Conservation (phyloP, 2,888 invertebrate species). For the Petrophora chlorosata region DNA sequence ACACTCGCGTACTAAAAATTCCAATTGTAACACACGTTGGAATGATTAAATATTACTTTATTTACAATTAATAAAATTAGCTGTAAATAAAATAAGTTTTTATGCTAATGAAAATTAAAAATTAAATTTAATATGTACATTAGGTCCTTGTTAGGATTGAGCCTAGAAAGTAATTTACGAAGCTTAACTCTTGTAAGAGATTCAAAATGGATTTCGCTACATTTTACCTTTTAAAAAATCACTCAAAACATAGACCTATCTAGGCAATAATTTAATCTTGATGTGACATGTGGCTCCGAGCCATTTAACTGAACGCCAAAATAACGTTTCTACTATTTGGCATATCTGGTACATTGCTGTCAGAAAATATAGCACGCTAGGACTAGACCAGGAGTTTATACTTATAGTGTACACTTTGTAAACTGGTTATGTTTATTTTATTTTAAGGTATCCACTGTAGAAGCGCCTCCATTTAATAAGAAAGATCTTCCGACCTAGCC, state of each 20-base stretch:
- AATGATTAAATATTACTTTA: slow-evolving; percentile 63
- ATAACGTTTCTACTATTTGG: slow-evolving; percentile 2
- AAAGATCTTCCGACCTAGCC: too few species aligned
- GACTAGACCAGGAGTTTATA: too few species aligned
- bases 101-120: slow-evolving; percentile 37
- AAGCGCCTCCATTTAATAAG: too few species aligned
- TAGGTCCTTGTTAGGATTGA: slow-evolving; percentile 54
- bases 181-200: slow-evolving; percentile 31
- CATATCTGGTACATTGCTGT: slow-evolving; percentile 1
- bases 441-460: too few species aligned
- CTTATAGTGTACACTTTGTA: too few species aligned
- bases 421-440: too few species aligned
- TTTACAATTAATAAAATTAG: slow-evolving; percentile 46
- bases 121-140: slow-evolving; percentile 51
- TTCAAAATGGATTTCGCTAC: slow-evolving; percentile 20
- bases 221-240: slow-evolving; percentile 5
- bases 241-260: slow-evolving; percentile 10
- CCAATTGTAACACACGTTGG: slow-evolving; percentile 62
- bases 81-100: slow-evolving; percentile 40
- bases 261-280: too few species aligned
- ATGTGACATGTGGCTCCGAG: too few species aligned
- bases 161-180: slow-evolving; percentile 32
- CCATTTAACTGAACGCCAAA: slow-evolving; percentile 7
- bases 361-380: slow-evolving; percentile 4
- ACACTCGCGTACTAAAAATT: slow-evolving; percentile 50